These are phyloP conservation scores for Paracentrotus lividus DNA, from an alignment of 53 echinoderm and acorn worm genomes.

Conservation along the genomic window DNA sequence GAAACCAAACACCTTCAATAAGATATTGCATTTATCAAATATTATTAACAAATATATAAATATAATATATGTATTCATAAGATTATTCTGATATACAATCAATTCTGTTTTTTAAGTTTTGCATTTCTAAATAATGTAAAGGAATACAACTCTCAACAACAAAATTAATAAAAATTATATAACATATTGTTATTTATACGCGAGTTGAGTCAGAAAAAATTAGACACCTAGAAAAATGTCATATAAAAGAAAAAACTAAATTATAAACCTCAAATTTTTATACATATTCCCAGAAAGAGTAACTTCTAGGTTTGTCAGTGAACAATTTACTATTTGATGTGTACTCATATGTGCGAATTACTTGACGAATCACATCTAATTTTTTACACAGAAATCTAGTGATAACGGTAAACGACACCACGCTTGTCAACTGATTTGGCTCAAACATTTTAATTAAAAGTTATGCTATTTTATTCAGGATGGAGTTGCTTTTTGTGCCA, in stretches of 20 bases:
- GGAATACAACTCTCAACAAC: neutral
- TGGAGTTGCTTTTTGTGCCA: too few relatives aligned
- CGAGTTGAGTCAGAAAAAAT: neutral
- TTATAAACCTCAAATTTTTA: neutral
- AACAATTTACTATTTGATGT: too few relatives aligned
- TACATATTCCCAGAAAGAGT: neutral
- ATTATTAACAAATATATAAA: conserved; percentile 8
- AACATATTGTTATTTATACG: neutral
- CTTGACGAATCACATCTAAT: too few relatives aligned
- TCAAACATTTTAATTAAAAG: too few relatives aligned
- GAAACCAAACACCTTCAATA: conserved; percentile 27
- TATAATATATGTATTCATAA: neutral
- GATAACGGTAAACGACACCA: too few relatives aligned
- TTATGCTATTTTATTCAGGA: too few relatives aligned
- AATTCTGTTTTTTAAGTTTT: neutral
- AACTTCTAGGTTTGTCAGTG: too few relatives aligned
- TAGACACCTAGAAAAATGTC: neutral
- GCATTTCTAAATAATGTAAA: neutral
- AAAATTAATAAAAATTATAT: neutral
- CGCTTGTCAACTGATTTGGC: too few relatives aligned
- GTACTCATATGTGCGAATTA: too few relatives aligned
- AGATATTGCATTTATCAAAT: neutral
- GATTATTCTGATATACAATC: neutral
- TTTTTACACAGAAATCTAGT: too few relatives aligned
- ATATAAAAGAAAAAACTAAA: neutral